Conservation (phyloP, 2,797 vertebrate species). For the Huso huso region DNA sequence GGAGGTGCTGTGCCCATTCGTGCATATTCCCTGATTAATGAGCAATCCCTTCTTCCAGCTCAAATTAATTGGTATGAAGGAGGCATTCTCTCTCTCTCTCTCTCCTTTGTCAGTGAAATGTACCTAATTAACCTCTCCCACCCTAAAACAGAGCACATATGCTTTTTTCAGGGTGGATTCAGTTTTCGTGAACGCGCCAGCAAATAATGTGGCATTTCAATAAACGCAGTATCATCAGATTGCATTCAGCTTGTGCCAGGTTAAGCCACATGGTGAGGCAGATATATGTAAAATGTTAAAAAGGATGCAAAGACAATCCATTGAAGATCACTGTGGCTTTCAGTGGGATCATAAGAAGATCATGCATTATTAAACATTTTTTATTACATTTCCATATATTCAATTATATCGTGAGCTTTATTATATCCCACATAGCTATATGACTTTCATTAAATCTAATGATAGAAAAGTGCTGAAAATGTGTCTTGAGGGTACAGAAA, state of each 20-base stretch:
- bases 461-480: too few species aligned
- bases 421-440: too few species aligned
- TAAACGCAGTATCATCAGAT: neutral
- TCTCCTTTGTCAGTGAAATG: neutral
- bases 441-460: too few species aligned
- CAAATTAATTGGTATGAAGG: constrained; percentile 3
- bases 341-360: neutral
- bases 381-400: too few species aligned
- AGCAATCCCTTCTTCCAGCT: neutral
- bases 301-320: neutral
- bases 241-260: neutral
- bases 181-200: too few species aligned
- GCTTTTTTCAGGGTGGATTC: neutral
- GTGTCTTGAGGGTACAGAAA: too few species aligned
- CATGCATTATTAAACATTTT: neutral
- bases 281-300: neutral
- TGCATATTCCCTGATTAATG: neutral
- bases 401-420: too few species aligned
- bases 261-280: neutral
- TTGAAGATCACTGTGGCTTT: neutral
- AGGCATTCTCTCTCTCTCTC: neutral
- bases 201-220: neutral
- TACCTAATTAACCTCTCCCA: neutral
- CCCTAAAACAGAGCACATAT: constrained; percentile 2
- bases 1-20: neutral